Evolutionary conservation across 1,140 invertebrate species (phyloP), one percentile per base, ranked within the genome.

Genomic region (Alviniconcha marisindica): DNA sequence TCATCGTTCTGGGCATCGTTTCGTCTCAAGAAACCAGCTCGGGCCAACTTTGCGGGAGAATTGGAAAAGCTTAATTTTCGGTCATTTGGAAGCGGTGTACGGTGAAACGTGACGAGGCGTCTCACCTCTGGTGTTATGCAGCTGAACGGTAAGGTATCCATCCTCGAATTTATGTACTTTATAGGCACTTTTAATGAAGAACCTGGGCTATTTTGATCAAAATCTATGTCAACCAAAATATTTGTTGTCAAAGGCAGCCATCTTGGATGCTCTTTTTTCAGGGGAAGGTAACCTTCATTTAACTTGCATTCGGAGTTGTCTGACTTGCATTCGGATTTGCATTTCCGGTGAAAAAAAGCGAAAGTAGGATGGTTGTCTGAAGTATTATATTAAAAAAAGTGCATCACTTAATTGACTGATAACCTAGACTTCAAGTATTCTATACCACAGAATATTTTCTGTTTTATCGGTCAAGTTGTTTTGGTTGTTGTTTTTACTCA

Each of bases 11-110:
- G 7, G 77, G 69, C 73, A 69, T 56, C 63, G 31, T 15, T 31
- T 21, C n/a, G 7, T 44, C 84, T 77, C 42, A 81, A 28, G 76
- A 86, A 86, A 28, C 85, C 85, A n/a, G 85, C 85, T 60, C 77
- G 56, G 14, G 85, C 79, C 12, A 86, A 63, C 63, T 86, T 86
- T 76, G 78, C 24, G 51, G 83, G 83, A n/a, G 83, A 84, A 54
- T 82, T 84, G 15, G 69, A 82, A 54, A 81, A 77, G n/a, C 28
- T 31, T 15, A 66, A 36, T 38, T 78, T 51, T 24, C 4, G 40
- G 10, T 78, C 44, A 24, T 69, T 69, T 28, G 77, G 81, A 40
- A 85, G 66, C 3, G 82, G 81, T n/a, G 81, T 81, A 5, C 31
- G 33, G 12, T 76, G 36, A 51, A 85, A 85, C 66, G 77, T 76